Evolutionary conservation across 2,113 vertebrate genomes (phyloP), one percentile per base, ranked within the genome.

Genomic region (Pica pica): DNA sequence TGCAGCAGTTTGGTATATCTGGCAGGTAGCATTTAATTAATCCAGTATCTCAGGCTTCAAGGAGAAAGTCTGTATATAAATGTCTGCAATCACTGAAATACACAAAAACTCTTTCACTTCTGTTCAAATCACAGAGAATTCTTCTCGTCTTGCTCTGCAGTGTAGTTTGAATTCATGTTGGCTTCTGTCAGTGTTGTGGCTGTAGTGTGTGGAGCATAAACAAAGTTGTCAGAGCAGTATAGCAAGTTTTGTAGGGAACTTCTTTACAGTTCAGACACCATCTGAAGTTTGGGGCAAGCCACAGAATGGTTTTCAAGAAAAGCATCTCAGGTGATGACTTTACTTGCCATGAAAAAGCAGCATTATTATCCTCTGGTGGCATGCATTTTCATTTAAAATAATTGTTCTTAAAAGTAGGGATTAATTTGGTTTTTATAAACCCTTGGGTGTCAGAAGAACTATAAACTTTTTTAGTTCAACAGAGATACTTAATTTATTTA

Each of bases 41-140:
- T n/a, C 33, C 14, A 44, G 13, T 31, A 16, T 52, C 0, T 0
- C 37, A 30, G 21, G 17, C 16, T 37, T 71, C 11, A 42, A 10
- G 67, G 33, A 26, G 44, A 35, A 57, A 60, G 33, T 68, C 13
- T 68, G 33, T 6, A 10, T 84, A 9, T 68, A 47, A 68, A 60
- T 69, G 19, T 74, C 5, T 39, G n/a, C 49, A n/a, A 3, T 87
- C 19, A 13, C 8, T 86, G 79, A 81, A 94, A 61, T 16, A 16
- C 52, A 46, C 30, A 56, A 86, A 65, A 52, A 0, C 28, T 33
- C 52, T 44, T 60, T 35, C n/a, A 30, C 8, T 90, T 81, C 26
- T 70, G 10, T 75, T 87, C 41, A 76, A n/a, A 16, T 19, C 9
- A 8, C 16, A 37, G 4, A 89, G 22, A 70, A 41, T 90, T 92